Evolutionary conservation across 2,888 invertebrate species (phyloP).

Genomic region (Orthosia incerta): DNA sequence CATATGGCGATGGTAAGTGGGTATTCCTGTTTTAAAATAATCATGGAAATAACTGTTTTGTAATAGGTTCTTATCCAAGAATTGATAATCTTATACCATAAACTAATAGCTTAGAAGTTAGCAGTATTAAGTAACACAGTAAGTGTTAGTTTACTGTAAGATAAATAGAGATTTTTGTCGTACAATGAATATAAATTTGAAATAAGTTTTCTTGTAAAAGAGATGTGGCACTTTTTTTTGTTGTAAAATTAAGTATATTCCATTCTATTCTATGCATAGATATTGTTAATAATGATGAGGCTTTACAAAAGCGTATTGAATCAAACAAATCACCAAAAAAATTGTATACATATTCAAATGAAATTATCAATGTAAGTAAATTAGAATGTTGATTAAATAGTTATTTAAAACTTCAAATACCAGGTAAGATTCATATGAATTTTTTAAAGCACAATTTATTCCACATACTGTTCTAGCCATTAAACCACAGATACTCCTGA

Average conservation of each 20-base stretch:
- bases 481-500: neutral
- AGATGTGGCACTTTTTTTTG: too few species aligned
- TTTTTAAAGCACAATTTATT: neutral
- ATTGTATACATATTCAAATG: neutral
- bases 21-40: slow-evolving; percentile 30
- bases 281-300: neutral
- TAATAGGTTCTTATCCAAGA: slow-evolving; percentile 20
- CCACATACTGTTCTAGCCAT: neutral
- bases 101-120: slow-evolving; percentile 9
- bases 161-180: slow-evolving; percentile 1
- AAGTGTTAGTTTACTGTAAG: neutral
- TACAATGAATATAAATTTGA: neutral
- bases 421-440: too few species aligned
- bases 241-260: too few species aligned
- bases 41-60: slow-evolving; percentile 29
- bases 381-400: neutral
- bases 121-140: neutral
- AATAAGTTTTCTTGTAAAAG: too few species aligned
- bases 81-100: slow-evolving; percentile 1
- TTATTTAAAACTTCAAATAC: neutral
- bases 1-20: slow-evolving; percentile 17
- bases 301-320: neutral
- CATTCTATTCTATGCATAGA: neutral
- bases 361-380: slow-evolving; percentile 9
- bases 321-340: too few species aligned